A percentile compares a stretch with the other conserved stretches of the same genome.
phyloP scores from a whole-genome alignment of 2,888 invertebrate species.

The Strigamia transsilvanica region DNA sequence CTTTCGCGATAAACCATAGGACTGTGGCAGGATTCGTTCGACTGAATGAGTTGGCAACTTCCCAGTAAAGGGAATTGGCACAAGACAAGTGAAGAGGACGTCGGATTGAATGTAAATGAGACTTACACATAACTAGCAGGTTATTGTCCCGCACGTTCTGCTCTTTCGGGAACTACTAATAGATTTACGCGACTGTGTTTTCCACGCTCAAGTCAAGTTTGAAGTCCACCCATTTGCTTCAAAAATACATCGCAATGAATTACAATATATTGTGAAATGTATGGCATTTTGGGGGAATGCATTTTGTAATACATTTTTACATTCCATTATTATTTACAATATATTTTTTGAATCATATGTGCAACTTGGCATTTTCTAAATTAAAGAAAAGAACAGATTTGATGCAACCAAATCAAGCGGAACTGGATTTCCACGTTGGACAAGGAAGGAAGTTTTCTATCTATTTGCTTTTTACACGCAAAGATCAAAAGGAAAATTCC shows the following conservation, averaged over 20 bases:
- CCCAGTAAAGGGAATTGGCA: slow-evolving; percentile 2
- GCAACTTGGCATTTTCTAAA: neutral
- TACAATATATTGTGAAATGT: too few species aligned
- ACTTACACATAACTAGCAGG: slow-evolving; percentile 22
- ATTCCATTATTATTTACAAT: too few species aligned
- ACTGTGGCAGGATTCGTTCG: slow-evolving; percentile 5
- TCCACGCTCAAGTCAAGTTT: neutral
- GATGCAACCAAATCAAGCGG: neutral
- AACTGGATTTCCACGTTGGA: neutral
- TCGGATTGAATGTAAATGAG: slow-evolving; percentile 34
- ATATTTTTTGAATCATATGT: too few species aligned
- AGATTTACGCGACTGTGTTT: neutral
- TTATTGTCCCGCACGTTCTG: slow-evolving; percentile 31
- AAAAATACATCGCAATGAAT: too few species aligned
- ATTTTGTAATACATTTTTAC: too few species aligned
- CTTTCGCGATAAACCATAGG: slow-evolving; percentile 10
- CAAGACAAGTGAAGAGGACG: slow-evolving; percentile 27
- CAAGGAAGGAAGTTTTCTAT: slow-evolving; percentile 5
- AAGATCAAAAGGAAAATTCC: neutral
- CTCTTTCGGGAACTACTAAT: slow-evolving; percentile 6
- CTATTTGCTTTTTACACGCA: neutral
- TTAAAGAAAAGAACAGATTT: neutral
- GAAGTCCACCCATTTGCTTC: too few species aligned
- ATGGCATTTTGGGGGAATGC: too few species aligned
- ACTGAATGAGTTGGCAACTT: slow-evolving; percentile 16